phyloP scores from a whole-genome alignment of 2,888 invertebrate species.

The Phaedon cochleariae region DNA sequence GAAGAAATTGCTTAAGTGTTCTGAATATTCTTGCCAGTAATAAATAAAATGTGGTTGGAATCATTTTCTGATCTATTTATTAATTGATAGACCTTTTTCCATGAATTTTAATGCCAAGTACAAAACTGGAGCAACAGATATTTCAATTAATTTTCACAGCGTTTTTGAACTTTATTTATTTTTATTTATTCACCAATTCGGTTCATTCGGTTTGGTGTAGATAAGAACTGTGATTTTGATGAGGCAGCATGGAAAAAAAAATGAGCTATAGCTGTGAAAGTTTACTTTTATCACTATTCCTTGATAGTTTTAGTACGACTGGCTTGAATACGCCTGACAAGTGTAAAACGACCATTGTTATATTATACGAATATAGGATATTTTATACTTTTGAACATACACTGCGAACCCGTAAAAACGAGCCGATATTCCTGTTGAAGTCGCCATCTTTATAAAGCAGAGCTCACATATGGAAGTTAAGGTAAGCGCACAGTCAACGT shows the following conservation, averaged over 20 bases:
- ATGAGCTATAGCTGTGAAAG: conserved; percentile 8
- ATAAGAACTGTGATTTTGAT: conserved; percentile 40
- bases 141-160: too few relatives aligned
- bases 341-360: conserved; percentile 40
- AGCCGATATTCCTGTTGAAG: too few relatives aligned
- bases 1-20: conserved; percentile 32
- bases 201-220: conserved; percentile 22
- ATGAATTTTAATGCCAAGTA: background rate
- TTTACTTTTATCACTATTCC: conserved; percentile 6
- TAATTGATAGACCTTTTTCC: background rate
- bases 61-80: conserved; percentile 15
- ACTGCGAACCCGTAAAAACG: background rate
- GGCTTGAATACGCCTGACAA: conserved; percentile 27
- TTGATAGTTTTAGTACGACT: conserved; percentile 17
- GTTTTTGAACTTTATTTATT: too few relatives aligned
- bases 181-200: background rate
- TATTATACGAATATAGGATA: conserved; percentile 35
- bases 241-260: conserved; percentile 31
- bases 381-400: conserved; percentile 30
- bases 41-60: conserved; percentile 32
- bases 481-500: too few relatives aligned
- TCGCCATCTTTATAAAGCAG: too few relatives aligned
- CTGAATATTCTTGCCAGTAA: conserved; percentile 36
- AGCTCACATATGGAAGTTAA: too few relatives aligned
- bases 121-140: background rate